A percentile compares a stretch with the other conserved stretches of the same genome.
Evolutionary conservation across 2,113 vertebrate species (phyloP).

Genomic region (Grantiella picta): DNA sequence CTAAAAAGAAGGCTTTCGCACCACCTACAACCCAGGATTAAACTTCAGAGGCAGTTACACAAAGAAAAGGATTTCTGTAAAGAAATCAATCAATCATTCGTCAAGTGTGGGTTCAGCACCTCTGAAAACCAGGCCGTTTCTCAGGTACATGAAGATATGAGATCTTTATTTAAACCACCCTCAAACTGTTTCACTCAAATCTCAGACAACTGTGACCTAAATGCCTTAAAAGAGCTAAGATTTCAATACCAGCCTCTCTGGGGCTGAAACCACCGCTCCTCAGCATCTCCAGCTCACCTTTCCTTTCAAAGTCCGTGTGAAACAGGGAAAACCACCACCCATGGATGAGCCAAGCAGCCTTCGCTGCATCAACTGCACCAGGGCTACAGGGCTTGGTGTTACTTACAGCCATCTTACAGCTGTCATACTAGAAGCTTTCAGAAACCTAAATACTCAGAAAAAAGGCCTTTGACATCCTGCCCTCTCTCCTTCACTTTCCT

Average conservation of each 20-base stretch:
- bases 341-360: accelerated
- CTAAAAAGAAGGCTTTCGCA: constrained; percentile 39
- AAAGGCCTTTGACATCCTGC: background rate
- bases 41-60: constrained; percentile 24
- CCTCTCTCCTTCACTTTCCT: background rate
- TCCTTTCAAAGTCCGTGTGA: background rate
- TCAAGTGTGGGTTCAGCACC: constrained; percentile 55
- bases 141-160: constrained; percentile 36
- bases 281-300: background rate
- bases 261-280: background rate
- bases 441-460: background rate
- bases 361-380: background rate
- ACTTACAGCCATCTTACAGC: background rate
- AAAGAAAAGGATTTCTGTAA: constrained; percentile 43
- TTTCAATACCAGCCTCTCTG: background rate
- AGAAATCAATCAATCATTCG: constrained; percentile 55
- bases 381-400: background rate
- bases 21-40: constrained; percentile 56
- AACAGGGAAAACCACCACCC: background rate
- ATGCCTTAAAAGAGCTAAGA: background rate
- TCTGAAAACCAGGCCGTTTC: constrained; percentile 49
- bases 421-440: background rate
- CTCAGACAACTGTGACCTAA: constrained; percentile 1
- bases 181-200: background rate
- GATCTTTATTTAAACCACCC: constrained; percentile 43